These are phyloP conservation scores for Psococerastis gibbosa DNA, from an alignment of 2,888 invertebrate genomes.

Conservation along the genomic window DNA sequence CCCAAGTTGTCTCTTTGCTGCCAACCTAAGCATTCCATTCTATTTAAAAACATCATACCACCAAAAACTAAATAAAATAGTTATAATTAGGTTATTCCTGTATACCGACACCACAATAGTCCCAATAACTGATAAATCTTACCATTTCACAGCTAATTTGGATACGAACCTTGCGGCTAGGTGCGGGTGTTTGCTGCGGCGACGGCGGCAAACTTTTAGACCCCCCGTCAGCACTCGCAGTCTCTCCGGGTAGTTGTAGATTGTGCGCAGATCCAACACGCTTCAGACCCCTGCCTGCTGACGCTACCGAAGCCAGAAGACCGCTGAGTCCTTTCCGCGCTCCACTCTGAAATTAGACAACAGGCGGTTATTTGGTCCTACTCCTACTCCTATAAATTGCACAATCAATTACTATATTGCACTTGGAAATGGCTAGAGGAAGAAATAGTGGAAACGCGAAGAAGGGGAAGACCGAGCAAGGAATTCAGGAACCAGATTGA, in stretches of 20 bases:
- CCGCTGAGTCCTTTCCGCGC: constrained; percentile 26
- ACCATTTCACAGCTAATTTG: constrained; percentile 7
- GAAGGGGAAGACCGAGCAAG: constrained; percentile 9
- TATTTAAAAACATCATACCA: no score
- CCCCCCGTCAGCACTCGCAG: constrained; percentile 25
- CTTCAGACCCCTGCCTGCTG: constrained; percentile 34
- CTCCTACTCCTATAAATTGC: no score
- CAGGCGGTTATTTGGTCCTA: no score
- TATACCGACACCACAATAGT: no score
- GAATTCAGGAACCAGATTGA: background rate
- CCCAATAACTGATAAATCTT: constrained; percentile 8
- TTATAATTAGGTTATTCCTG: no score
- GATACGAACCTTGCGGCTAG: constrained; percentile 34
- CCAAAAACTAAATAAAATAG: no score
- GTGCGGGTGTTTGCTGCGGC: constrained; percentile 45
- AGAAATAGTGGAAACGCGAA: no score
- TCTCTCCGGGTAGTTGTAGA: constrained; percentile 39
- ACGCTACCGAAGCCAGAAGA: constrained; percentile 24
- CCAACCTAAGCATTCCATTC: no score
- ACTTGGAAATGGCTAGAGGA: no score
- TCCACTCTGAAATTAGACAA: background rate
- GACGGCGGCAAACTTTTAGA: constrained; percentile 48
- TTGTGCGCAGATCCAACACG: constrained; percentile 52
- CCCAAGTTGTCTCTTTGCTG: no score
- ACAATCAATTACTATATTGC: no score